Conservation (phyloP, 2,797 vertebrate genomes). For the Myripristis jacobus region DNA sequence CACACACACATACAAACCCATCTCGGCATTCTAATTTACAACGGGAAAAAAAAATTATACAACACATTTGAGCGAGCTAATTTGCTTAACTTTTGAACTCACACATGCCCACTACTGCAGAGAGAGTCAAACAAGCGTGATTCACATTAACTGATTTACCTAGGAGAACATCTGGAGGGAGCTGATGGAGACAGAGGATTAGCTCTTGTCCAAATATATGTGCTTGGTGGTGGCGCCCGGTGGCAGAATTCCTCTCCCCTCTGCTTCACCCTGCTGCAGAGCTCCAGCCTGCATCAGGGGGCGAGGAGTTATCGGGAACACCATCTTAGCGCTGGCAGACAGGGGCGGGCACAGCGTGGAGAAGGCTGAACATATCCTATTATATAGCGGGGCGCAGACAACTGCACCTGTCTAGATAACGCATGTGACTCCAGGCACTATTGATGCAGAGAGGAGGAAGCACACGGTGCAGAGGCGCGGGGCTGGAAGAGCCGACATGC, state of each 20-base stretch:
- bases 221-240: not conserved
- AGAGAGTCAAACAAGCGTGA: constrained; percentile 6
- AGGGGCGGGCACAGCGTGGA: constrained; percentile 30
- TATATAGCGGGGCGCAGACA: constrained; percentile 60
- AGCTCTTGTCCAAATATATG: constrained; percentile 17
- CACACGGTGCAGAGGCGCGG: constrained; percentile 17
- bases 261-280: constrained; percentile 19
- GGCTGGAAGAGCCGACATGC: not conserved
- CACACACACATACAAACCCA: constrained; percentile 2
- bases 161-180: constrained; percentile 52
- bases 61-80: constrained; percentile 29
- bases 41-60: not conserved
- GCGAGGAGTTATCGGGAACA: constrained; percentile 63
- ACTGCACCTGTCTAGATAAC: constrained; percentile 77
- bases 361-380: constrained; percentile 63
- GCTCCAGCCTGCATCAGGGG: constrained; percentile 27
- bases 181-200: constrained; percentile 31
- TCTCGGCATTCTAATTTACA: not conserved
- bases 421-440: constrained; percentile 26
- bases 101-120: not conserved
- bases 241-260: constrained; percentile 4
- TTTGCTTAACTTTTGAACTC: constrained; percentile 20
- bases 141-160: constrained; percentile 28
- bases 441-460: constrained; percentile 1
- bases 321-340: constrained; percentile 64